phyloP scores from a whole-genome alignment of 2,888 invertebrate species.

The Ptychoptera albimana region DNA sequence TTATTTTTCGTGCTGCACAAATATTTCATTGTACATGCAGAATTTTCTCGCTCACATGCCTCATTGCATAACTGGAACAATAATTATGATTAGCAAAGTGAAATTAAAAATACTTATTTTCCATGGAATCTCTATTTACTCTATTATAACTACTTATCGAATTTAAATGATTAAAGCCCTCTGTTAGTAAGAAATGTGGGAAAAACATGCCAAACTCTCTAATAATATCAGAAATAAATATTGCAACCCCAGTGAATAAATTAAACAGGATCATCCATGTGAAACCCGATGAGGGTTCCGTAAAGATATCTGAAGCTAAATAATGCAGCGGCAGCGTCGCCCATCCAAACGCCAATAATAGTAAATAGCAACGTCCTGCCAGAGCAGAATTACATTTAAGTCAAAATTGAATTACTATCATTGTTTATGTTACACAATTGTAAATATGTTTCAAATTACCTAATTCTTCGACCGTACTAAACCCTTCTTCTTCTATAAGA shows the following conservation, averaged over 20 bases:
- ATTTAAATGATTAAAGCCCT: conserved; percentile 28
- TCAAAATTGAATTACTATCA: too few species aligned
- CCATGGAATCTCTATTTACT: conserved; percentile 3
- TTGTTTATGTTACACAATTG: too few species aligned
- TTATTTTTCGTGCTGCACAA: too few species aligned
- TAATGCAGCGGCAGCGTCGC: conserved; percentile 59
- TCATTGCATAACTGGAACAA: not conserved
- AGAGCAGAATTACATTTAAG: too few species aligned
- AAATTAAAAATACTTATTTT: not conserved
- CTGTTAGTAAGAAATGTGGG: conserved; percentile 50
- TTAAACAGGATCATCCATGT: conserved; percentile 55
- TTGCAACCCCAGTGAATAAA: conserved; percentile 45
- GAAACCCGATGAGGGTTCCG: conserved; percentile 58
- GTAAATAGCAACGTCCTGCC: conserved; percentile 21
- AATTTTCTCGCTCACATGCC: not conserved
- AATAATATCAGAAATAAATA: too few species aligned
- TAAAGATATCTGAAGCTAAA: conserved; percentile 49
- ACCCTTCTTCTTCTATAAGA: conserved; percentile 46
- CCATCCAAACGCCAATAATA: conserved; percentile 52
- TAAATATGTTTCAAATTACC: conserved; percentile 5
- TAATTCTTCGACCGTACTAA: conserved; percentile 16
- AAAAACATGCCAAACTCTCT: conserved; percentile 46
- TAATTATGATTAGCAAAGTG: not conserved
- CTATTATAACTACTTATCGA: conserved; percentile 14
- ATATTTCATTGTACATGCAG: too few species aligned